Base-by-base conservation (phyloP, 2,113 vertebrate genomes). In the Oryzias celebensis region DNA sequence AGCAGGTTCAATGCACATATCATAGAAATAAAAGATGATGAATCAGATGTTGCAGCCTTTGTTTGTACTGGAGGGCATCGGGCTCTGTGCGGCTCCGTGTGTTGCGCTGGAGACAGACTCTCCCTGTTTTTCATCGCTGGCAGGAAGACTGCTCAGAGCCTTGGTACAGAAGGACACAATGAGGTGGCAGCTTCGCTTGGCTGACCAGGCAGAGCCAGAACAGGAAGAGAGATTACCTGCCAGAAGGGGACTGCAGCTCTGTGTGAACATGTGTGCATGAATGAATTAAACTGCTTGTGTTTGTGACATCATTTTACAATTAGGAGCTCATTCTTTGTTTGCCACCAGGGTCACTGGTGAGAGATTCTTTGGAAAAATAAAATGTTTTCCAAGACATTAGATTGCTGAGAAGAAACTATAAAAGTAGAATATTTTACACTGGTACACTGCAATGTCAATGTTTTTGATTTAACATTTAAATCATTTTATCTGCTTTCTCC, bases 151-250 rank as follows among this genome's bases (percentile, higher is more conserved):
- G 18, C 41, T 65, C 72, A 65, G 60, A 75, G 71, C 68, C 69
- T 75, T 49, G 62, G 76, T 80, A 71, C 77, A 81, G 78, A 83
- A 81, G 85, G 85, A 79, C 78, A 84, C 81, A 79, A 75, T 73
- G 73, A 86, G 83, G 85, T 87, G 84, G 82, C 80, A 75, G 87
- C 78, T 85, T 49, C n/a, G 81, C 85, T 85, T 85, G 87, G 80
- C 72, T 83, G 75, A 66, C 45, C 88, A 86, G 86, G 78, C 82
- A 77, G 52, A 74, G 76, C 65, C 7, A 23, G 73, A 83, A 82
- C 83, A 83, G 83, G 79, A 84, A 80, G 81, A 75, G 74, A 80
- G 71, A 85, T 85, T 79, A 79, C 84, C 84, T 85, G 77, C 82
- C 72, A 59, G 42, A 81, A 79, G 77, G 66, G 71, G 18, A 68